Base-by-base conservation (phyloP, 1,140 invertebrate genomes). In the Trichonephila clavipes region DNA sequence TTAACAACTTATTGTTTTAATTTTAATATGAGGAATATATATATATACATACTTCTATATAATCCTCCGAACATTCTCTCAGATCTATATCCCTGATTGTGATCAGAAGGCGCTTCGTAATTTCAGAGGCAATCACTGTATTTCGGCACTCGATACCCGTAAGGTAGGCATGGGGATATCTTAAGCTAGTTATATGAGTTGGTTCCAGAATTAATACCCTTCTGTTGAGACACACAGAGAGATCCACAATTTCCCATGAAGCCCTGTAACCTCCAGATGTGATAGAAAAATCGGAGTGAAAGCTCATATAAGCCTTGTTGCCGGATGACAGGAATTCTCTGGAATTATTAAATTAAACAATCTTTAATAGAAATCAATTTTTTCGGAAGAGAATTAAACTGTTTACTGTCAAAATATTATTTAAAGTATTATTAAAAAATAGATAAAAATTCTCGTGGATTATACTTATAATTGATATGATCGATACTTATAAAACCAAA, bases 201-300 rank as follows among this genome's bases (percentile, higher is more conserved):
- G 86, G 51, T 40, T 92, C 94, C 16, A 83, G 66, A 44, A 92
- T 87, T 12, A 90, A 34, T 16, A 94, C 18, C n/a, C 81, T 58
- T 24, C 86, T 61, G 51, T 89, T 90, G 19, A 90, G 40, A 95
- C 97, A 98, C 1, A 96, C 96, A 0, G 96, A 96, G 44, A 97
- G 96, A 94, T 97, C 97, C 0, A 98, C 97, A 0, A 97, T 96
- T 62, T 96, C 96, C 97, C 97, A 98, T 1, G 95, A 95, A 8
- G 97, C 95, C 8, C 96, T 96, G 95, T 97, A 98, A 2, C 97
- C 97, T n/a, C 95, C 95, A 0, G 96, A 96, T 12, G 97, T 96
- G 0, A 97, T 96, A 66, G 97, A 97, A 95, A 97, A 97, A 95
- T 98, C 97, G 0, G 97, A 97, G 95, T 97, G 97, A 95, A 98